Percentiles rank a stretch among this genome's conserved stretches.
Conservation (phyloP, 2,113 vertebrate genomes). For the Arizona elegans region DNA sequence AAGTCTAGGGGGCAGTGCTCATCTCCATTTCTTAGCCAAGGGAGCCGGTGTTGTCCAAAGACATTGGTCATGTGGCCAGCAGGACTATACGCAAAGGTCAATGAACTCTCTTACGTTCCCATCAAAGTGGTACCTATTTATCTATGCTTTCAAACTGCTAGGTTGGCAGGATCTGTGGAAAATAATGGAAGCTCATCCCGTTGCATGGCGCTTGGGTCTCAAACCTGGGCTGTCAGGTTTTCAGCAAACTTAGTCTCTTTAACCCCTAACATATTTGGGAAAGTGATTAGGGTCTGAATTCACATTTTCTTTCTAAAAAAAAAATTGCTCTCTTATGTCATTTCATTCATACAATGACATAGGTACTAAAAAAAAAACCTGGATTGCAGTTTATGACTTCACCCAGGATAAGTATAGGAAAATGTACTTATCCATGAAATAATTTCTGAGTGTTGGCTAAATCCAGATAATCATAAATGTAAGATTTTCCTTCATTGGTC, state of each 20-base stretch:
- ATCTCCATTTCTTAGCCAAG: background rate
- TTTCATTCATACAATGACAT: background rate
- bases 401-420: background rate
- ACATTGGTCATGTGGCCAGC: background rate
- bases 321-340: background rate
- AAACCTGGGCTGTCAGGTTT: background rate
- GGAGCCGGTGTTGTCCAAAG: background rate
- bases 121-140: background rate
- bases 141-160: background rate
- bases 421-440: background rate
- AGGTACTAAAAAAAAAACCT: background rate
- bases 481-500: background rate
- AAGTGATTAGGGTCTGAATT: background rate
- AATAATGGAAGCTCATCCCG: background rate
- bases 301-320: background rate
- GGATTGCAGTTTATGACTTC: background rate
- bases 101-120: background rate
- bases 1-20: background rate
- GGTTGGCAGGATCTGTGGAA: background rate
- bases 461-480: background rate
- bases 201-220: background rate
- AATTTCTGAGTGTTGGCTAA: background rate
- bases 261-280: background rate
- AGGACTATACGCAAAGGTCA: background rate
- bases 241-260: background rate